Base-by-base conservation (phyloP, 2,797 vertebrate species). In the Lagodon rhomboides region DNA sequence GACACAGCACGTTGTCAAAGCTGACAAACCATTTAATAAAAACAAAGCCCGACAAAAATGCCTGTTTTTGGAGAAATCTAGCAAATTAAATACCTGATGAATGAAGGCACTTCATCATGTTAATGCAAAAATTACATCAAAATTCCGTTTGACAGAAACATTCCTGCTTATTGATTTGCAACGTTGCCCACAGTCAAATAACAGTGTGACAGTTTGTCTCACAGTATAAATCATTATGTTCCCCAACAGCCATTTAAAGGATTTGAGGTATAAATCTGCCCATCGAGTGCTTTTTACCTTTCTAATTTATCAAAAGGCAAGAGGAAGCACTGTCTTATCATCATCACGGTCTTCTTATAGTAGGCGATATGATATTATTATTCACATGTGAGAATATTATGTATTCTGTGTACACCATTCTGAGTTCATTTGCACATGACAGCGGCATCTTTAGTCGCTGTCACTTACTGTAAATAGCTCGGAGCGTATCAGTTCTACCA, bases 391-490 rank as follows among this genome's bases (percentile, higher is more conserved):
- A 59, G 59, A 73, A 25, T 20, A 58, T 49, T 44, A 65, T 11
- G 15, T 50, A 56, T 72, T 76, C 15, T 71, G 49, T 47, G 50
- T 58, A 4, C 20, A 51, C 55, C 44, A 41, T 78, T 44, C 22
- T 0, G 7, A 58, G 38, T 23, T 71, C 67, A 79, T 82, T 73
- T 77, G 44, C 56, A 64, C 50, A 66, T 68, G 75, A 83, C 79
- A 84, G 65, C 46, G 13, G 68, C 49, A 59, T 75, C 76, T 77
- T 72, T 66, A 68, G 80, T n/a, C 65, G 70, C 69, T 88, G 74
- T 87, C 78, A 81, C 87, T 60, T 79, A 83, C 73, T 76, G 77
- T 85, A 83, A 89, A 89, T 67, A 90, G 79, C 80, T 83, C 9
- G 23, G 67, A 84, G 75, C 74, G 43, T 75, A 83, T 89, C 75